phyloP scores from a whole-genome alignment of 2,888 invertebrate genomes.

The Rhogogaster chlorosoma region DNA sequence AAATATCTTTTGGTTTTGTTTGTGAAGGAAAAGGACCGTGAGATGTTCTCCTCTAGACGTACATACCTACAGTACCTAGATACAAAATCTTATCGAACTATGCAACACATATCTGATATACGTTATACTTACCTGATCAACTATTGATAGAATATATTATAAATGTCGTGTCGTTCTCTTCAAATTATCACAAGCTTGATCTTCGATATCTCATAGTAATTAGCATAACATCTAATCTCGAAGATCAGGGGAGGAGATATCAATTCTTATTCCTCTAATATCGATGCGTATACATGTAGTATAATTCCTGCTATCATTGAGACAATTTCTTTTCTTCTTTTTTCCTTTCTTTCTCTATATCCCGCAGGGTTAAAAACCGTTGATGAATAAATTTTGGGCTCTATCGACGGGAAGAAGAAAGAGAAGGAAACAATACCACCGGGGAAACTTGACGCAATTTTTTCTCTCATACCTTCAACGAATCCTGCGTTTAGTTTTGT shows the following conservation, averaged over 20 bases:
- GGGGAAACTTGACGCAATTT: neutral
- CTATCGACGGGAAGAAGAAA: neutral
- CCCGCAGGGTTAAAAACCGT: no score
- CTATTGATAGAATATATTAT: neutral
- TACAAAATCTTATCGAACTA: neutral
- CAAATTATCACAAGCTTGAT: neutral
- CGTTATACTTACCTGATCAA: neutral
- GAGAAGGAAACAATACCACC: neutral
- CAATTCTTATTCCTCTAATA: neutral
- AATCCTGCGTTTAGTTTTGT: neutral
- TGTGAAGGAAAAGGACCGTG: constrained; percentile 28
- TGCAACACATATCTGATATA: neutral
- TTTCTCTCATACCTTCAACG: neutral
- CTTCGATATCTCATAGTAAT: neutral
- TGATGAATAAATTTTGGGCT: neutral
- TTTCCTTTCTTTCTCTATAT: neutral
- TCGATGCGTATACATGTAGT: neutral
- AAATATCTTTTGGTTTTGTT: constrained; percentile 34
- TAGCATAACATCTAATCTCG: constrained; percentile 10
- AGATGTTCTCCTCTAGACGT: neutral
- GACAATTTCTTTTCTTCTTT: neutral
- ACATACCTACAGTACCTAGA: neutral
- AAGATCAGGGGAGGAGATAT: neutral
- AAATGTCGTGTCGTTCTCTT: neutral
- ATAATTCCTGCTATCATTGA: no score